These are phyloP conservation scores for Notodonta ziczac DNA, from an alignment of 2,888 invertebrate species.

Conservation along the genomic window DNA sequence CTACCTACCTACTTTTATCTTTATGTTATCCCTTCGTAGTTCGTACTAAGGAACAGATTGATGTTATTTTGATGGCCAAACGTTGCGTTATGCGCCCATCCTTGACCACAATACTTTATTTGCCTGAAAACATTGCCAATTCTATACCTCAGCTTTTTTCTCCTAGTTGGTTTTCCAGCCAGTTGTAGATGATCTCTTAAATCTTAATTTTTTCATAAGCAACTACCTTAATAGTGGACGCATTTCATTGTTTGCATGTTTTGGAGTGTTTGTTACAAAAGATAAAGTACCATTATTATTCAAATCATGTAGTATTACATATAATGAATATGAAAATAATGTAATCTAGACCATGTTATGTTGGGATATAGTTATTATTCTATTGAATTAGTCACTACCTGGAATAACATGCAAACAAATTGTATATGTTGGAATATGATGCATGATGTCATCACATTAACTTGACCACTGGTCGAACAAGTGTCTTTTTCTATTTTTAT, in stretches of 20 bases:
- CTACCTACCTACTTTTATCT: constrained; percentile 39
- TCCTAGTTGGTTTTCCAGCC: background rate
- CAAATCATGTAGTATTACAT: no score
- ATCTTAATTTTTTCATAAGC: background rate
- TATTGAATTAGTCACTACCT: constrained; percentile 3
- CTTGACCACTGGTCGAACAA: background rate
- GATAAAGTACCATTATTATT: background rate
- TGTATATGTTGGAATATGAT: background rate
- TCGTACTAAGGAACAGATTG: background rate
- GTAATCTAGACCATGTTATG: background rate
- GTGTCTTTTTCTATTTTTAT: background rate
- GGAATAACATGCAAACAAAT: background rate
- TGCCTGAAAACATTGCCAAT: background rate
- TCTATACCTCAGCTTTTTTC: background rate
- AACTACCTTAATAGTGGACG: no score
- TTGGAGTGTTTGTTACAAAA: background rate
- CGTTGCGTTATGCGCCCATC: background rate
- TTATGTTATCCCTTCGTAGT: background rate
- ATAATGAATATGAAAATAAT: background rate
- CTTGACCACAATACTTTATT: background rate
- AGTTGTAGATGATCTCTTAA: background rate
- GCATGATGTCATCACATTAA: background rate
- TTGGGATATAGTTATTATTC: background rate
- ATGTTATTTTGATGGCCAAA: background rate
- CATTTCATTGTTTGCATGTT: background rate